These are phyloP conservation scores for Tringa solitaria DNA, from an alignment of 2,113 vertebrate genomes.

Conservation along the genomic window DNA sequence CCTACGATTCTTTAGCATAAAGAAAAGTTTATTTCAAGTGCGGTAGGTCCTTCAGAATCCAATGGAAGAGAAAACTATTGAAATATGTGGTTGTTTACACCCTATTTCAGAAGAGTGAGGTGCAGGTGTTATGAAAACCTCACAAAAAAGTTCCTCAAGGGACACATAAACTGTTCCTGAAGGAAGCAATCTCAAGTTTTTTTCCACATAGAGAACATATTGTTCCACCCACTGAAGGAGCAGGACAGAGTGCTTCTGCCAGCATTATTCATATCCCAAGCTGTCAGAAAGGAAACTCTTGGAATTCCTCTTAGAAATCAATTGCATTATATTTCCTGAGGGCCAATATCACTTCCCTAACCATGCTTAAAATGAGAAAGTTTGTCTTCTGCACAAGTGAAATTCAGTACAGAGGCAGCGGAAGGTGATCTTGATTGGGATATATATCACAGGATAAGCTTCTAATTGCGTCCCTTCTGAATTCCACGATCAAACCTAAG, in stretches of 20 bases:
- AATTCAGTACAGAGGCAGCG: background rate
- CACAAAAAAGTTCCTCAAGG: background rate
- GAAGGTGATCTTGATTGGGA: background rate
- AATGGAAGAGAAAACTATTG: background rate
- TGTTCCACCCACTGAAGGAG: slow-evolving; percentile 43
- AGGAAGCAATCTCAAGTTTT: background rate
- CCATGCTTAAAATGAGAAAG: background rate
- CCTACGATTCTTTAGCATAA: background rate
- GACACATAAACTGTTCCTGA: slow-evolving; percentile 14
- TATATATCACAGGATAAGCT: background rate
- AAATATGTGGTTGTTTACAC: slow-evolving; percentile 7
- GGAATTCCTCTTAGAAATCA: slow-evolving; percentile 37
- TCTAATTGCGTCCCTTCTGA: background rate
- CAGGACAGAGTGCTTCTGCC: slow-evolving; percentile 28
- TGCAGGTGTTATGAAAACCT: slow-evolving; percentile 46
- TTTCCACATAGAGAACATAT: slow-evolving; percentile 47
- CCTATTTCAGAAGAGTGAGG: background rate
- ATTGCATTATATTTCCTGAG: background rate
- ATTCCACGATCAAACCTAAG: background rate
- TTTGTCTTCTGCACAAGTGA: background rate
- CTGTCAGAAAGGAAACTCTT: slow-evolving; percentile 39
- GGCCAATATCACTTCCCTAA: background rate
- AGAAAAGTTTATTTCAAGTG: background rate
- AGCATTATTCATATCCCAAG: slow-evolving; percentile 51
- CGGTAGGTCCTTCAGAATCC: background rate